Evolutionary conservation across 2,113 vertebrate genomes (phyloP).

Genomic region (Recurvirostra avosetta): DNA sequence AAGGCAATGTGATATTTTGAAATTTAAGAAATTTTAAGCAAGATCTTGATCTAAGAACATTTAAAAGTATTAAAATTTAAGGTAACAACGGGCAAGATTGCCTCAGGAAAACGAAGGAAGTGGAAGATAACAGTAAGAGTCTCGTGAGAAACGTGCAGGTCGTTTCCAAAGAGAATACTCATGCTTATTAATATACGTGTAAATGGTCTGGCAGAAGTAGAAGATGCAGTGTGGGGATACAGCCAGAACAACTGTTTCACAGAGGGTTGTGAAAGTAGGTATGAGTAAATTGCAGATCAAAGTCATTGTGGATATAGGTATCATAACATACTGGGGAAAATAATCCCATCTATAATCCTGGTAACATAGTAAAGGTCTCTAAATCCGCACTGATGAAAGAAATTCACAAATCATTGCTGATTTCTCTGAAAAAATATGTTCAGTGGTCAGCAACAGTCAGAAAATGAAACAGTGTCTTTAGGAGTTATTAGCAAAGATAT

Average conservation of each 20-base stretch:
- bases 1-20: neutral
- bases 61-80: neutral
- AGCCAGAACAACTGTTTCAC: neutral
- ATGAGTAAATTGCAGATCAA: neutral
- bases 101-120: neutral
- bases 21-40: neutral
- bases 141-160: neutral
- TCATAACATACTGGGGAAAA: neutral
- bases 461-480: neutral
- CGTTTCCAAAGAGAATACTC: neutral
- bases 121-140: neutral
- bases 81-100: neutral
- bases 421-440: neutral
- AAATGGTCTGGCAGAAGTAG: neutral
- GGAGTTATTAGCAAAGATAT: neutral
- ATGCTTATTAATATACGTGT: neutral
- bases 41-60: neutral
- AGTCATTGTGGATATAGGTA: neutral
- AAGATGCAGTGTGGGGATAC: neutral
- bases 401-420: neutral
- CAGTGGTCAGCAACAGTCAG: neutral
- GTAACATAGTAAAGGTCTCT: rapidly evolving
- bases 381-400: neutral
- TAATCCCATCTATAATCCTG: neutral
- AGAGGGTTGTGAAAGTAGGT: neutral